Evolutionary conservation across 2,113 vertebrate genomes (phyloP).

Genomic region (Syngnathus scovelli): DNA sequence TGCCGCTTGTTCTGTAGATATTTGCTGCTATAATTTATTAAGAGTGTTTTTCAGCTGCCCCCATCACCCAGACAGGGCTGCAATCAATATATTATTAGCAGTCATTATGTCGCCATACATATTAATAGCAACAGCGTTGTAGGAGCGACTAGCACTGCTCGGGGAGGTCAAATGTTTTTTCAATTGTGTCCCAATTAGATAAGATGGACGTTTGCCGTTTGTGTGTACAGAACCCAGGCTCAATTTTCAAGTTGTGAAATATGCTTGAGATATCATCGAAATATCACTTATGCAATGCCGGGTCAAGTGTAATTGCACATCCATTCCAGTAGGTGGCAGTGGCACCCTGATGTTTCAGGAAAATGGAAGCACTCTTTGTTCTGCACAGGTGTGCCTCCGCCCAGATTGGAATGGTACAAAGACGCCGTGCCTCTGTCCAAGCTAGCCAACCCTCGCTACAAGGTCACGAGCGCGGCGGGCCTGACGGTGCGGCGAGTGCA

Average conservation of each 20-base stretch:
- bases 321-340: too few species aligned
- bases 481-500: constrained; percentile 77
- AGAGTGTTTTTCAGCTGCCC: constrained; percentile 51
- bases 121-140: constrained; percentile 41
- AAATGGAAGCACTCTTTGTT: too few species aligned
- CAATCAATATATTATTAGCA: constrained; percentile 67
- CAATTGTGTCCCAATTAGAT: constrained; percentile 15
- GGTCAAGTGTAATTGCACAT: too few species aligned
- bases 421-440: constrained; percentile 76
- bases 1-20: constrained; percentile 23
- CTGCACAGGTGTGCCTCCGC: constrained; percentile 78
- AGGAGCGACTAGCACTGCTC: constrained; percentile 18
- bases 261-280: too few species aligned
- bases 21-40: constrained; percentile 46
- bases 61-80: constrained; percentile 46
- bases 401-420: constrained; percentile 87
- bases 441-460: constrained; percentile 83
- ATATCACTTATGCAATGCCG: too few species aligned
- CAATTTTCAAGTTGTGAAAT: background rate
- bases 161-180: constrained; percentile 22
- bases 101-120: constrained; percentile 56
- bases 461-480: constrained; percentile 68
- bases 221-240: background rate
- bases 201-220: background rate
- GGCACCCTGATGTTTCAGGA: too few species aligned